phyloP scores from a whole-genome alignment of 2,797 vertebrate genomes.

The Mormyrus hasselquistii region DNA sequence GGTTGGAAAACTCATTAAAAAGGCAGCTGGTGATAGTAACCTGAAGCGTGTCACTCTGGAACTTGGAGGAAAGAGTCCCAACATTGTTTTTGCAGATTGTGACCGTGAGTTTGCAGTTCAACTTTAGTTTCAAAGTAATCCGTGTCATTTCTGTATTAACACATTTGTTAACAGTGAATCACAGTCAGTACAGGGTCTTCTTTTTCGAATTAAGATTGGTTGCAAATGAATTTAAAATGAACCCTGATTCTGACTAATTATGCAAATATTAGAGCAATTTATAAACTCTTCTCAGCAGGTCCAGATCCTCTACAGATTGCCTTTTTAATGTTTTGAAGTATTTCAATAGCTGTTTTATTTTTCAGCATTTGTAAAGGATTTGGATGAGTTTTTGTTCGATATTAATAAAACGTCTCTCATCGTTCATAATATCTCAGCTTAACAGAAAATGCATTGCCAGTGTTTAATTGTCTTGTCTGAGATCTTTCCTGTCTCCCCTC shows the following conservation, averaged over 20 bases:
- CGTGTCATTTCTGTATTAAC: neutral
- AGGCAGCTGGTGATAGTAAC: conserved; percentile 79
- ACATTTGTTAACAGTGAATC: neutral
- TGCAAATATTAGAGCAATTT: neutral
- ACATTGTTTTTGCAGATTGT: conserved; percentile 79
- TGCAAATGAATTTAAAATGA: neutral
- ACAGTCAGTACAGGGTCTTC: neutral
- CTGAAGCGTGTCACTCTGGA: conserved; percentile 81
- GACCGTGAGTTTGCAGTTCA: conserved; percentile 65
- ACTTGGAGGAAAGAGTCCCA: conserved; percentile 83
- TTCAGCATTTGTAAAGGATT: neutral
- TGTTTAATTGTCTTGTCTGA: conserved; percentile 14
- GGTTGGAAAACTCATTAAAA: conserved; percentile 80
- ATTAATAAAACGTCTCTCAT: neutral
- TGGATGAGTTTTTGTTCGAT: neutral
- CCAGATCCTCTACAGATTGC: neutral
- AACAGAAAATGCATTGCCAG: neutral
- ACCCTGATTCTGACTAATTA: neutral
- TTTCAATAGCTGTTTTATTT: neutral
- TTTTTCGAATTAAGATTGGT: neutral
- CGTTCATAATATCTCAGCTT: neutral
- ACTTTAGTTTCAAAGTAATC: neutral
- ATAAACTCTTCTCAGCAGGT: neutral
- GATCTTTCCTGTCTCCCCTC: neutral
- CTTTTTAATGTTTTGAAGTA: neutral